phyloP scores from a whole-genome alignment of 2,113 vertebrate species.

The Pachyramphus minor region DNA sequence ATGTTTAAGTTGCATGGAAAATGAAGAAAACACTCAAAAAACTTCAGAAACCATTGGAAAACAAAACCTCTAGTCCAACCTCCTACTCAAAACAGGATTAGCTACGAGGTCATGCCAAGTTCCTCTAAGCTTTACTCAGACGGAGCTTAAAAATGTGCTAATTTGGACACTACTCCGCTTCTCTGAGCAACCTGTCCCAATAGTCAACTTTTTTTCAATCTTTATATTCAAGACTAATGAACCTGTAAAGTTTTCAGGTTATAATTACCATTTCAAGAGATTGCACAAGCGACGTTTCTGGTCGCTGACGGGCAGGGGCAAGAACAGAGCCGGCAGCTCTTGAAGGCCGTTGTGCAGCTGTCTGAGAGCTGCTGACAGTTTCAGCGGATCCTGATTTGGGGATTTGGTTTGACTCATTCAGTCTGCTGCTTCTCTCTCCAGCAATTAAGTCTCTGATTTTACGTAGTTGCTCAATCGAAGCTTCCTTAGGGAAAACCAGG shows the following conservation, averaged over 20 bases:
- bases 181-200: not conserved
- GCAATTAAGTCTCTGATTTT: constrained; percentile 88
- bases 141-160: not conserved
- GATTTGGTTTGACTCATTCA: constrained; percentile 57
- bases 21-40: not conserved
- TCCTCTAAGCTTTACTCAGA: not conserved
- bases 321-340: not conserved
- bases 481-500: constrained; percentile 89
- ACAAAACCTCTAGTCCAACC: not conserved
- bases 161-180: not conserved
- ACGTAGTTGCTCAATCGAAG: constrained; percentile 86
- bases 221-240: not conserved
- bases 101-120: not conserved
- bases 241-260: not conserved
- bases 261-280: constrained; percentile 65
- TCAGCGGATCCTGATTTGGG: constrained; percentile 37
- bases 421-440: constrained; percentile 81
- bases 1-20: not conserved
- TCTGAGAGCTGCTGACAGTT: not conserved
- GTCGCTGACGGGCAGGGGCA: not conserved
- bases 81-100: not conserved
- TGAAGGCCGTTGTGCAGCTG: not conserved
- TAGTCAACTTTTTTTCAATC: not conserved
- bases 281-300: not conserved
- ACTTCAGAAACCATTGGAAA: not conserved